Conservation (phyloP, 2,797 vertebrate genomes). For the Semaprochilodus insignis region DNA sequence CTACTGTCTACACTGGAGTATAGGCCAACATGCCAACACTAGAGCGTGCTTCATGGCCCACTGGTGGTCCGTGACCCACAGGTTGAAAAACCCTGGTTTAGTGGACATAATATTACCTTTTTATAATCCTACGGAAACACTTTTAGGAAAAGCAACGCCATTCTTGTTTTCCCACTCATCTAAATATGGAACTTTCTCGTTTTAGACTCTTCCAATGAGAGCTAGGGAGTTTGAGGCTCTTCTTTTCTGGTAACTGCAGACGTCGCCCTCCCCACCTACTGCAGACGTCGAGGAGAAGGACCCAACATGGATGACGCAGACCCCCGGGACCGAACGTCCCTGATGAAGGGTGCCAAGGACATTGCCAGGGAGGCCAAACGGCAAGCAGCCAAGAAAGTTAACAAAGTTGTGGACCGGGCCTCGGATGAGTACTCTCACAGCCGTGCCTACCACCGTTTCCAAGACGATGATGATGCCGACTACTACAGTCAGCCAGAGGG, state of each 20-base stretch:
- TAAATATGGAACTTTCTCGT: conserved; percentile 36
- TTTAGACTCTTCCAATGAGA: conserved; percentile 70
- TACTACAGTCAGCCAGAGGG: conserved; percentile 78
- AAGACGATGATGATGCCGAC: conserved; percentile 81
- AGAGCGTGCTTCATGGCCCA: no score
- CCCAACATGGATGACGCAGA: conserved; percentile 87
- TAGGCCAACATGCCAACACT: no score
- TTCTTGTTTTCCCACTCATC: not conserved
- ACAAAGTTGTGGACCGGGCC: conserved; percentile 85
- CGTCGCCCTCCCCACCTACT: conserved; percentile 40
- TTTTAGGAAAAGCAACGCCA: conserved; percentile 62
- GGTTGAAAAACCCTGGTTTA: no score
- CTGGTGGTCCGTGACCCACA: no score
- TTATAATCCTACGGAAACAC: not conserved
- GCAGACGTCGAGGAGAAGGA: not conserved
- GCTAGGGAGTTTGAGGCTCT: conserved; percentile 62
- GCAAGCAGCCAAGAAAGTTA: conserved; percentile 89
- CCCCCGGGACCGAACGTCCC: conserved; percentile 87
- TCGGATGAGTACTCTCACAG: conserved; percentile 89
- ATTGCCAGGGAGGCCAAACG: conserved; percentile 93
- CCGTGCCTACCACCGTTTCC: conserved; percentile 87
- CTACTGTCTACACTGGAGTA: no score
- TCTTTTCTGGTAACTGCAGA: conserved; percentile 74
- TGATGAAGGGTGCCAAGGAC: conserved; percentile 92
- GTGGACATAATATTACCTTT: not conserved